Evolutionary conservation across 2,888 invertebrate genomes (phyloP).

Genomic region (Patella ulyssiponensis): DNA sequence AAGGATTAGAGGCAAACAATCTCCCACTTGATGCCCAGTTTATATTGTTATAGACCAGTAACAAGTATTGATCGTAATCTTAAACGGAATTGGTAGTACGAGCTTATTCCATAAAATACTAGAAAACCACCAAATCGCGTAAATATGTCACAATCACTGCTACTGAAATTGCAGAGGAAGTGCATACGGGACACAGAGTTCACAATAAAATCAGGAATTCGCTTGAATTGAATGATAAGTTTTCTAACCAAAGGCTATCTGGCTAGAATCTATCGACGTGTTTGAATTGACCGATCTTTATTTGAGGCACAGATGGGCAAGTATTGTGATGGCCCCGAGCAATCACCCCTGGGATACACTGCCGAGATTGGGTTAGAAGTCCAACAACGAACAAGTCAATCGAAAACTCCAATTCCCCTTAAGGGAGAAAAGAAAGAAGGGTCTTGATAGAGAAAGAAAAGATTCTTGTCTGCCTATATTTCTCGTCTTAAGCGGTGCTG

Average conservation of each 20-base stretch:
- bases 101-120: no score
- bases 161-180: no score
- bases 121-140: no score
- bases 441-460: slow-evolving; percentile 19
- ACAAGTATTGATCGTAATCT: no score
- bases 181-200: no score
- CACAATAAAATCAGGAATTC: no score
- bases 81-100: no score
- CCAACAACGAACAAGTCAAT: slow-evolving; percentile 11
- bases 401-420: slow-evolving; percentile 10
- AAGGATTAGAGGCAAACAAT: no score
- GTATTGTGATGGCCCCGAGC: background rate
- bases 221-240: background rate
- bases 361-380: slow-evolving; percentile 26
- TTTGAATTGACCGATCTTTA: slow-evolving; percentile 3
- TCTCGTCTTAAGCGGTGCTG: slow-evolving; percentile 23
- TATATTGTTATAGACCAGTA: no score
- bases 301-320: background rate
- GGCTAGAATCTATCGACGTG: background rate
- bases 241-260: background rate
- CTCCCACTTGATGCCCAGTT: no score
- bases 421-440: slow-evolving; percentile 10
- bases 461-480: slow-evolving; percentile 9
- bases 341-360: slow-evolving; percentile 10
- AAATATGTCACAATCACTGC: no score